Evolutionary conservation across 2,113 vertebrate species (phyloP), one percentile per base, ranked within the genome.

Genomic region (Electrona antarctica): DNA sequence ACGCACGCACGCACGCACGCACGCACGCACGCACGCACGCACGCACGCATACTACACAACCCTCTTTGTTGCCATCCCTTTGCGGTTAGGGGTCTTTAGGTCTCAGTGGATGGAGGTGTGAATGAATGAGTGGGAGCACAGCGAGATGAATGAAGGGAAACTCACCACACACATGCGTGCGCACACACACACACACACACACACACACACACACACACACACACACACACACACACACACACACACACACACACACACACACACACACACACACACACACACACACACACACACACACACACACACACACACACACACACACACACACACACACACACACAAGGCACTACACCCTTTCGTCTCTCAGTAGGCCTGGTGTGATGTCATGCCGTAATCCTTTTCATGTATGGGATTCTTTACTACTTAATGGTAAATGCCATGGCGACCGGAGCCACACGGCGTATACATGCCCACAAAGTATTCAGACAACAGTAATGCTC

Each of bases 371-470:
- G 28, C n/a, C 50, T 12, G 70, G 33, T 7, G 7, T 63, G 59
- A 73, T 77, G 67, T 81, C 78, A 78, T 59, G 64, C 68, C 61
- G 58, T 56, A 72, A 70, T 41, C 77, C 62, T 68, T 73, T 82
- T 85, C 54, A 29, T 14, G 28, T 67, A 70, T 69, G 64, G 60
- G 3, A 66, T 68, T 49, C 75, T 69, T 86, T 77, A 74, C 69
- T 46, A 28, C 15, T 57, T 33, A 41, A 56, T 64, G 7, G 64
- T 74, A 55, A 45, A 76, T 21, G 0, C 67, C 66, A 72, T 70
- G 67, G 71, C 63, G 77, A 80, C 75, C 13, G 47, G 60, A 70
- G 29, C 48, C 15, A 52, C 41, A 10, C 9, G 7, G 41, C 64
- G 12, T 65, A 77, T 4, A 41, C 5, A 41, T 41, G 33, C 33